phyloP scores from a whole-genome alignment of 2,797 vertebrate genomes.

The Notamacropus eugenii region DNA sequence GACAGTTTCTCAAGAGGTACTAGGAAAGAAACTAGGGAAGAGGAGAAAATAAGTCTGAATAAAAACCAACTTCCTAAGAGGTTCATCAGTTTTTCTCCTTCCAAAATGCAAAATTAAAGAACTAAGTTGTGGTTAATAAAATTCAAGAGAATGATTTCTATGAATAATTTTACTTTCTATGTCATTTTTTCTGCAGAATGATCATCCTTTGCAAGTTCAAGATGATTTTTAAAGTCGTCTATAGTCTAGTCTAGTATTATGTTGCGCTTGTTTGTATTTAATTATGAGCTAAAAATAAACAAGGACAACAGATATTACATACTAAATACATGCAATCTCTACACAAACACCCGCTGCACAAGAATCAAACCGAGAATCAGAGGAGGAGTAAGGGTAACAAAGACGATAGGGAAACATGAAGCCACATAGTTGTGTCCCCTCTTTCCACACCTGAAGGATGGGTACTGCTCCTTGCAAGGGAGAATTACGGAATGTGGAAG shows the following conservation, averaged over 20 bases:
- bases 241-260: background rate
- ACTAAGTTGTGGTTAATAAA: background rate
- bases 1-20: constrained; percentile 1
- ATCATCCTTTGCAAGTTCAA: background rate
- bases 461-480: background rate
- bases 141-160: background rate
- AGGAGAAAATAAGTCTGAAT: constrained; percentile 60
- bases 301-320: constrained; percentile 45
- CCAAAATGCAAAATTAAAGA: background rate
- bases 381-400: background rate
- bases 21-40: constrained; percentile 40
- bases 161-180: background rate
- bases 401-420: background rate
- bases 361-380: constrained; percentile 9
- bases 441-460: background rate
- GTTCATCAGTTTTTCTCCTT: background rate
- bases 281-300: constrained; percentile 36
- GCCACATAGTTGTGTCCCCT: background rate
- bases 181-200: background rate
- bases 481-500: background rate
- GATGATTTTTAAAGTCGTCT: background rate
- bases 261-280: background rate
- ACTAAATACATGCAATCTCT: constrained; percentile 21
- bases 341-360: background rate
- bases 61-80: constrained; percentile 25